Evolutionary conservation across 2,888 invertebrate genomes (phyloP), one percentile per base, ranked within the genome.

Genomic region (Cancer borealis): DNA sequence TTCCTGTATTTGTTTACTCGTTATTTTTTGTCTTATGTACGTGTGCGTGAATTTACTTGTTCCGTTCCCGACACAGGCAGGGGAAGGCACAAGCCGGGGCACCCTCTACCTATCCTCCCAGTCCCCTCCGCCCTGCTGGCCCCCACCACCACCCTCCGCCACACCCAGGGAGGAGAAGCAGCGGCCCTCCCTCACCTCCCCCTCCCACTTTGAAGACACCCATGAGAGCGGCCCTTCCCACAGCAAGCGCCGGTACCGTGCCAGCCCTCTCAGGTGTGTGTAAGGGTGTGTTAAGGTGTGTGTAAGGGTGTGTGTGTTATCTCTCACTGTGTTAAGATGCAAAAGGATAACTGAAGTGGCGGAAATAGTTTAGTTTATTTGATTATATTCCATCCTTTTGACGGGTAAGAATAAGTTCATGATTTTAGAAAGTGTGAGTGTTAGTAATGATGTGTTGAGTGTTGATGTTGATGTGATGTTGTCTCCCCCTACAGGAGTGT

Each of bases 221-320:
- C 95, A 93, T 54, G 95, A 95, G 94, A 94, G 93, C 47, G 93
- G 95, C 73, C 93, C 95, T 17, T 94, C 95, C 14, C 93, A 95
- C 93, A 95, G 94, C 90, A 96, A 95, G 46, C 91, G 95, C 2
- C 93, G 94, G 39, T 95, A 96, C 94, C 92, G 96, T 60, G 95
- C 95, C 60, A 96, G 96, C 87, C 96, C 96, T 66, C 95, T 95
- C 88, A 95, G 96, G 96, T 84, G 84, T 84, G 84, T 84, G 84
- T 30, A 30, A 30, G 79, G 30, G 79, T 84, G 73, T 73, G 73
- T 73, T 2, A 3, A n/a, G n/a, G 79, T 84, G 79, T 84, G 79
- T 39, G 79, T 84, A 10, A 79, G n/a, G 8, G 21, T 21, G 26
- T 79, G 26, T 66, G 12, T 66, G 12, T 66, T 3, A 10, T 3